Conservation (phyloP, 2,888 invertebrate genomes). For the Hydriomena furcata region DNA sequence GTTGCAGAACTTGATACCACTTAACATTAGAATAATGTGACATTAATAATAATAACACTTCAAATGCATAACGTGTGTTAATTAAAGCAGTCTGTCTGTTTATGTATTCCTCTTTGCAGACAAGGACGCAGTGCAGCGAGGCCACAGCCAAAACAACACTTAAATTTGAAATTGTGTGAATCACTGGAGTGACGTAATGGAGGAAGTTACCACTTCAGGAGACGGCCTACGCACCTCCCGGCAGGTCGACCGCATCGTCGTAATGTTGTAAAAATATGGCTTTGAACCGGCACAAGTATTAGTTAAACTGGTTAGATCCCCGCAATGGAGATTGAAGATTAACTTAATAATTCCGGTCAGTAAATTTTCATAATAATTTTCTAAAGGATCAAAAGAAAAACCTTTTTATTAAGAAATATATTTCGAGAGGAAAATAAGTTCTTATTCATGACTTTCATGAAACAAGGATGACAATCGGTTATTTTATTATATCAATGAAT, state of each 20-base stretch:
- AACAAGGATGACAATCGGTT: slow-evolving; percentile 15
- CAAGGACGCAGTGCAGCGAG: slow-evolving; percentile 58
- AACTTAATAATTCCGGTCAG: slow-evolving; percentile 48
- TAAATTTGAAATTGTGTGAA: slow-evolving; percentile 63
- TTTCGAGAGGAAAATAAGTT: slow-evolving; percentile 25
- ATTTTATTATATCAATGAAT: slow-evolving; percentile 4
- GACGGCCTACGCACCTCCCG: slow-evolving; percentile 66
- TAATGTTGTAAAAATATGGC: slow-evolving; percentile 58
- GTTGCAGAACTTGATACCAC: slow-evolving; percentile 47
- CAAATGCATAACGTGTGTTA: slow-evolving; percentile 21
- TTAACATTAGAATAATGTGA: slow-evolving; percentile 44
- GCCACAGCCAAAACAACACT: slow-evolving; percentile 57
- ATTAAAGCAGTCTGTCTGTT: slow-evolving; percentile 22
- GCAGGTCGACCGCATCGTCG: slow-evolving; percentile 52
- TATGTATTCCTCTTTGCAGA: slow-evolving; percentile 23
- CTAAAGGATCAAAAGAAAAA: slow-evolving; percentile 29
- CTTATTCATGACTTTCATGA: slow-evolving; percentile 9
- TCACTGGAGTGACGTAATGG: slow-evolving; percentile 75
- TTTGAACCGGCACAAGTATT: slow-evolving; percentile 54
- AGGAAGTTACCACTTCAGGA: slow-evolving; percentile 76
- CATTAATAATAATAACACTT: slow-evolving; percentile 41
- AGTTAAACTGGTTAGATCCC: slow-evolving; percentile 51
- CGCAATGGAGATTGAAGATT: slow-evolving; percentile 47
- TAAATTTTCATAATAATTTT: slow-evolving; percentile 43
- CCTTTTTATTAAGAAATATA: slow-evolving; percentile 28